Evolutionary conservation across 1,140 invertebrate genomes (phyloP).

Genomic region (Orius laevigatus): DNA sequence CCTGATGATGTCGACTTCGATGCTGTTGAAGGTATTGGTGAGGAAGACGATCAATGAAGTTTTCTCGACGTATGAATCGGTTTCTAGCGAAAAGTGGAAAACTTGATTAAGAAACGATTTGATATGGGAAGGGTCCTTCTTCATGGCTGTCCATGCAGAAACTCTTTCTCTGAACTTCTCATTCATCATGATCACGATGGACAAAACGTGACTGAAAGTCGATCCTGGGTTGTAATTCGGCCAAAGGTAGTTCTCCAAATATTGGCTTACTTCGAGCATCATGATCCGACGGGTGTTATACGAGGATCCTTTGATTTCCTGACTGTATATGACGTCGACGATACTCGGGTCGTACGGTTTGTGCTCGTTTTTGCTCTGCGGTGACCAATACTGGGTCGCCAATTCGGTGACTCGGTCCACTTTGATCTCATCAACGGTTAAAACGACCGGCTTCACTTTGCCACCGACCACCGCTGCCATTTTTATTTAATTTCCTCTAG

Average conservation of each 20-base stretch:
- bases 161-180: constrained; percentile 96
- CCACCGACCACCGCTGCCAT: background rate
- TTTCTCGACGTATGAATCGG: constrained; percentile 56
- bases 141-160: constrained; percentile 83
- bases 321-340: constrained; percentile 63
- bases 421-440: constrained; percentile 71
- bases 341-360: constrained; percentile 52
- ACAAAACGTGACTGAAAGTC: constrained; percentile 72
- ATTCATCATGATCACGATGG: constrained; percentile 93
- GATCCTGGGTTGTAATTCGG: constrained; percentile 67
- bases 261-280: constrained; percentile 94
- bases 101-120: constrained; percentile 75
- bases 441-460: constrained; percentile 27
- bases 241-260: constrained; percentile 94
- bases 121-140: constrained; percentile 66
- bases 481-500: background rate
- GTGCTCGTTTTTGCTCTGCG: constrained; percentile 50
- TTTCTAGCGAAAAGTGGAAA: constrained; percentile 46
- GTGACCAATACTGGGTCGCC: constrained; percentile 78
- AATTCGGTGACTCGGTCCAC: constrained; percentile 66
- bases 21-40: constrained; percentile 92
- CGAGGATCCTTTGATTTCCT: constrained; percentile 53
- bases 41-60: constrained; percentile 78
- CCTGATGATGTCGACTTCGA: constrained; percentile 85
- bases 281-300: constrained; percentile 79